phyloP scores from a whole-genome alignment of 2,113 vertebrate genomes.

The Melanocharis versteri region DNA sequence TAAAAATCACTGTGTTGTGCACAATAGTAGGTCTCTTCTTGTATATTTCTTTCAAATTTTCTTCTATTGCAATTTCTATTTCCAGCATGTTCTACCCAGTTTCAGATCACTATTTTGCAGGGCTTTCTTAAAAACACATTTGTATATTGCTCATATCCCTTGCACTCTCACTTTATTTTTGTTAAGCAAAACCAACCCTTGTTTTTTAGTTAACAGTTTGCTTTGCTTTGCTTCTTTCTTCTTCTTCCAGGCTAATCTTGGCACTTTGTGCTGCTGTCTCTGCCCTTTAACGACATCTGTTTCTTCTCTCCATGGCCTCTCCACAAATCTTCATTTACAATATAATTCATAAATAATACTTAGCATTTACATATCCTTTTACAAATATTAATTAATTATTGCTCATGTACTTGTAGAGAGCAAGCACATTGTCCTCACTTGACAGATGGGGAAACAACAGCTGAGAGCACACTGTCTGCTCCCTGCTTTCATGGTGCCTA shows the following conservation, averaged over 20 bases:
- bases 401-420: neutral
- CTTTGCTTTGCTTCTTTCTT: neutral
- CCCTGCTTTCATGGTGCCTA: neutral
- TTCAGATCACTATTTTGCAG: neutral
- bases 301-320: neutral
- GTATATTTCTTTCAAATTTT: neutral
- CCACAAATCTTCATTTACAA: neutral
- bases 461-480: neutral
- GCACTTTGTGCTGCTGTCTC: neutral
- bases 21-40: neutral
- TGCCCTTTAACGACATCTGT: neutral
- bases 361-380: conserved; percentile 31
- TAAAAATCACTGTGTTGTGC: neutral
- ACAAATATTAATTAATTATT: conserved; percentile 53
- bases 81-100: neutral
- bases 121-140: neutral
- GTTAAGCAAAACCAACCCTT: neutral
- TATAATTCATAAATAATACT: conserved; percentile 39
- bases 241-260: neutral
- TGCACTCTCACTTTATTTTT: neutral
- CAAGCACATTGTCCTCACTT: conserved; percentile 2
- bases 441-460: conserved; percentile 33
- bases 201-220: neutral
- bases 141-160: neutral
- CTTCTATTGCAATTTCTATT: neutral